Percentiles rank a stretch among this genome's conserved stretches.
These are phyloP conservation scores for Epiblema foenella DNA, from an alignment of 2,888 invertebrate species.

Conservation along the genomic window DNA sequence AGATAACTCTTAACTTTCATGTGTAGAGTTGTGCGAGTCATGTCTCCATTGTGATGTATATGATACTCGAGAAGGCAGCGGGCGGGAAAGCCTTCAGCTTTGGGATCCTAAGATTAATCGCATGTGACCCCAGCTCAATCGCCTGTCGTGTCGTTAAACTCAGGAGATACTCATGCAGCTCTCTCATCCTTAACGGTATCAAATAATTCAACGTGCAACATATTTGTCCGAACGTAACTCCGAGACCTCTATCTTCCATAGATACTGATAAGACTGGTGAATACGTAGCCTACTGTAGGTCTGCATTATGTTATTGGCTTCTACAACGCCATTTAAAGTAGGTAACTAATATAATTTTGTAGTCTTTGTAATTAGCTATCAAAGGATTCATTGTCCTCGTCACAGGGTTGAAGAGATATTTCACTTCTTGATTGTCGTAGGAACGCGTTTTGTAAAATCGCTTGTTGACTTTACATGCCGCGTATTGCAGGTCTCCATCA, in stretches of 20 bases:
- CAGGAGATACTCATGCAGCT: slow-evolving; percentile 26
- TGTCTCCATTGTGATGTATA: slow-evolving; percentile 17
- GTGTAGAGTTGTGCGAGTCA: neutral
- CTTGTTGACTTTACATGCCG: too few relatives aligned
- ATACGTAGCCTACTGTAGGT: too few relatives aligned
- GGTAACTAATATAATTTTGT: too few relatives aligned
- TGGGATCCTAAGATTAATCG: slow-evolving; percentile 27
- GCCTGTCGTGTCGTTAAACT: slow-evolving; percentile 36
- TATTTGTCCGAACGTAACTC: neutral
- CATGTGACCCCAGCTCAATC: slow-evolving; percentile 22
- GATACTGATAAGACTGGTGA: neutral
- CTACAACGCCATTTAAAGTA: too few relatives aligned
- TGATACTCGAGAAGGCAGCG: slow-evolving; percentile 12
- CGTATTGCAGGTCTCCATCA: too few relatives aligned
- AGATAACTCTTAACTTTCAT: slow-evolving; percentile 16
- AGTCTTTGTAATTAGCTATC: too few relatives aligned
- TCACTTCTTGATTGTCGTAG: too few relatives aligned
- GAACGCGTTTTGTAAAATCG: too few relatives aligned
- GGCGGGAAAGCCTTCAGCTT: slow-evolving; percentile 19
- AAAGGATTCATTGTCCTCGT: too few relatives aligned
- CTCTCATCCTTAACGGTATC: slow-evolving; percentile 14
- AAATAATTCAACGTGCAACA: slow-evolving; percentile 23
- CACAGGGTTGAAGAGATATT: too few relatives aligned
- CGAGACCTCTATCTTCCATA: neutral
- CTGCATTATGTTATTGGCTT: too few relatives aligned